phyloP scores from a whole-genome alignment of 1,140 invertebrate species.

The Harlomillsia oculata region DNA sequence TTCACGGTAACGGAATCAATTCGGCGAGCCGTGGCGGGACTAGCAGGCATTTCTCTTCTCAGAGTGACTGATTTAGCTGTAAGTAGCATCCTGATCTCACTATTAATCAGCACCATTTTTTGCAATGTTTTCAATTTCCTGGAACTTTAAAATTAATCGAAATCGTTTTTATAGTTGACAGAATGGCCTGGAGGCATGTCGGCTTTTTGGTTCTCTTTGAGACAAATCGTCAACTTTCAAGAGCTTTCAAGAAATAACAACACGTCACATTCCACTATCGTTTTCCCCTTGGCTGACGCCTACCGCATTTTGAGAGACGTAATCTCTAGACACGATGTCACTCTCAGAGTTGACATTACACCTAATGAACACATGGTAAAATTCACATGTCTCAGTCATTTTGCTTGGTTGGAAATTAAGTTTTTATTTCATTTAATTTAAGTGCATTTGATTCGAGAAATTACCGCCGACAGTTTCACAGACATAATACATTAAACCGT shows the following conservation, averaged over 20 bases:
- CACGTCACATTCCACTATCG: conserved; percentile 34
- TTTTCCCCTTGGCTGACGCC: conserved; percentile 36
- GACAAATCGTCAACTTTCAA: conserved; percentile 35
- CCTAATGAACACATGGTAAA: conserved; percentile 38
- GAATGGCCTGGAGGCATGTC: conserved; percentile 27
- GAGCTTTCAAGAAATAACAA: conserved; percentile 34
- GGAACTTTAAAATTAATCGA: background rate
- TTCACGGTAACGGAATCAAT: conserved; percentile 38
- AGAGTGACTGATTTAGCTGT: conserved; percentile 40
- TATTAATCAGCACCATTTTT: background rate
- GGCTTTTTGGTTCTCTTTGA: conserved; percentile 35
- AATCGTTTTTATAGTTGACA: conserved; percentile 23
- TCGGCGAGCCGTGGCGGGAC: conserved; percentile 39
- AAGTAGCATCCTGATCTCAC: conserved; percentile 28
- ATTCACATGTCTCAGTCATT: background rate
- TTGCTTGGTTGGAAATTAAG: background rate
- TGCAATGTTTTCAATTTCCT: background rate
- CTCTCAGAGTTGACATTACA: conserved; percentile 37
- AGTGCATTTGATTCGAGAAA: no score
- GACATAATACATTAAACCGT: no score
- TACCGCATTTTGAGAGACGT: conserved; percentile 38
- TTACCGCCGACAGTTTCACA: no score
- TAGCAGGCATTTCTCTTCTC: conserved; percentile 40
- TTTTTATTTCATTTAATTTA: background rate
- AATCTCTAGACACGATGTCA: conserved; percentile 38